A percentile compares a stretch with the other conserved stretches of the same genome.
Conservation (phyloP, 2,797 vertebrate species). For the Allobates femoralis region DNA sequence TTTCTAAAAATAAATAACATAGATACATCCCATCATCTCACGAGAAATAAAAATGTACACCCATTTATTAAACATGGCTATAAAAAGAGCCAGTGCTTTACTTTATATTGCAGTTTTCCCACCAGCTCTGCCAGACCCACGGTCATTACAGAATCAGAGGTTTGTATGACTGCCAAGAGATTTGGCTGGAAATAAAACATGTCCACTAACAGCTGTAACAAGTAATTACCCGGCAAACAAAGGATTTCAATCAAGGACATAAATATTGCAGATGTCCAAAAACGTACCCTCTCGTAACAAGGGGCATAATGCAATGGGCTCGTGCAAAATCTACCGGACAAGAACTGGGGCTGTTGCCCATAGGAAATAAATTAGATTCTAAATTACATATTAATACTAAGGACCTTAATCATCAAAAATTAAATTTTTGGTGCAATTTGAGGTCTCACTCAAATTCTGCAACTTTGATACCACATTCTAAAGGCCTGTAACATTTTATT, state of each 20-base stretch:
- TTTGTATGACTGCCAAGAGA: constrained; percentile 30
- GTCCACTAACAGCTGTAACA: constrained; percentile 11
- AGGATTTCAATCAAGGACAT: constrained; percentile 26
- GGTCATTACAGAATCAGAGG: constrained; percentile 15
- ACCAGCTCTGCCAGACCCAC: constrained; percentile 31
- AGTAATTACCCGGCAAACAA: constrained; percentile 40
- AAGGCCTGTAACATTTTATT: no score
- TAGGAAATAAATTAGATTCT: not conserved
- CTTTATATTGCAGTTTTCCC: constrained; percentile 25
- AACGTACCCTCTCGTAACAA: not conserved
- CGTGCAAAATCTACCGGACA: not conserved
- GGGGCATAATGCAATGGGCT: no score
- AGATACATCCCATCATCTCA: not conserved
- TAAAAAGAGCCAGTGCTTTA: constrained; percentile 1
- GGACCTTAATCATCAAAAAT: no score
- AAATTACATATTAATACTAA: not conserved
- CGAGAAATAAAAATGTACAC: not conserved
- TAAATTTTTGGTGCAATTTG: no score
- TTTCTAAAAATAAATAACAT: not conserved
- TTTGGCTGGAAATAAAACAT: constrained; percentile 35
- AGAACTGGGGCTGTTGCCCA: not conserved
- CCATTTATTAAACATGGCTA: not conserved
- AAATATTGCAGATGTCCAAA: constrained; percentile 18
- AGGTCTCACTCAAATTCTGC: no score
- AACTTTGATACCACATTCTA: no score